Percentiles rank a stretch among this genome's conserved stretches.
Evolutionary conservation across 2,888 invertebrate genomes (phyloP).

Genomic region (Diarsia dahlii): DNA sequence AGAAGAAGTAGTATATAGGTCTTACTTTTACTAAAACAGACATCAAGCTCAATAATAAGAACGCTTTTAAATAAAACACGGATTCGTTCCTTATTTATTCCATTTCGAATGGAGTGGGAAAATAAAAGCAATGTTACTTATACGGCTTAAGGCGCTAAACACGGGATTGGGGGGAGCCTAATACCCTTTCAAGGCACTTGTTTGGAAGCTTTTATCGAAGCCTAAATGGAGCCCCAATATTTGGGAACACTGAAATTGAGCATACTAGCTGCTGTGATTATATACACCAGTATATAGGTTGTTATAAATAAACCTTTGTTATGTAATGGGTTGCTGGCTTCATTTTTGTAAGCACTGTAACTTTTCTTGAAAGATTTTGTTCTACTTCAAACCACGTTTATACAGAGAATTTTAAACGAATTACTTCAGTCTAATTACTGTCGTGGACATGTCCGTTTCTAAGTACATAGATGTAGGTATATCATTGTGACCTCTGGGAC

Average conservation of each 20-base stretch:
- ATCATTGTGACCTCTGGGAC: not conserved
- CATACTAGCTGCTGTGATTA: conserved; percentile 23
- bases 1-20: too few species aligned
- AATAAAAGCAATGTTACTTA: conserved; percentile 64
- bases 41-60: not conserved
- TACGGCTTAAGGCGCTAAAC: conserved; percentile 61
- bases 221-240: conserved; percentile 53
- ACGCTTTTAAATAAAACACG: conserved; percentile 33
- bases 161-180: conserved; percentile 59
- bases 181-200: conserved; percentile 67
- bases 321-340: not conserved
- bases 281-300: conserved; percentile 11
- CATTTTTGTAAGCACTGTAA: not conserved
- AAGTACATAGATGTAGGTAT: not conserved
- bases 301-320: not conserved
- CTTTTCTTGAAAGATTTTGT: not conserved
- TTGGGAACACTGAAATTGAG: conserved; percentile 45
- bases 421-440: not conserved
- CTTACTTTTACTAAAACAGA: conserved; percentile 10
- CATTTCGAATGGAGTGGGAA: conserved; percentile 44
- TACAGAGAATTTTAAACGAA: not conserved
- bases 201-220: conserved; percentile 64
- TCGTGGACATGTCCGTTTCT: not conserved
- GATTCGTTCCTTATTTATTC: conserved; percentile 36
- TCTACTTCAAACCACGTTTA: not conserved